Base-by-base conservation (phyloP, 2,113 vertebrate genomes). In the Pipa parva region DNA sequence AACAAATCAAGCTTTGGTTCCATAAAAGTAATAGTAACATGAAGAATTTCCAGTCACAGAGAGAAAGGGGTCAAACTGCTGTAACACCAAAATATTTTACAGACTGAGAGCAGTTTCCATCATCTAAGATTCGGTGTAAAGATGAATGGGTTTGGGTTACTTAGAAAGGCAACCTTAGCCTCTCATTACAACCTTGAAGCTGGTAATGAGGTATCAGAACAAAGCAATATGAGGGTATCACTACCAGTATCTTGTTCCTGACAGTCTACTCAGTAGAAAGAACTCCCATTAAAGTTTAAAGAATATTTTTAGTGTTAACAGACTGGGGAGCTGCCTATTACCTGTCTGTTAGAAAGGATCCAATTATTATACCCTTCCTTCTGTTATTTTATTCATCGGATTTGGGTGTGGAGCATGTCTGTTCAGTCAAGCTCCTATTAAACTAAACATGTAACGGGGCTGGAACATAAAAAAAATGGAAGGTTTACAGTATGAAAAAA, bases 111-210 rank as follows among this genome's bases (percentile, higher is more conserved):
- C 3, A 18, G 0, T 36, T 37, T 62, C 63, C 58, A 36, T 51
- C 71, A 72, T 71, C 1, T 26, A 0, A 0, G 13, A 1, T 42
- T 50, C 56, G 33, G 45, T 72, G 2, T 42, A 58, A 59, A 22
- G 17, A 37, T 59, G 51, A 63, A 54, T 58, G 17, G 1, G 0
- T 42, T 59, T 4, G 22, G 58, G 49, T 72, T 74, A 72, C 74
- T 75, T 21, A 24, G 26, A n/a, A 0, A 0, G 0, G 63, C 77
- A 68, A 86, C 28, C 59, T 0, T 64, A 80, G 65, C 74, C 78
- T 62, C 72, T 86, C 80, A 85, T 87, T 87, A 87, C 85, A 86
- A 77, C 56, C 66, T 60, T 0, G 0, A 18, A 46, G 72, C 52
- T 59, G 0, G 39, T 83, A 83, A 78, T 74, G 1, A 80, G 76